Evolutionary conservation across 2,113 vertebrate genomes (phyloP).

Genomic region (Petrocephalus zakoni): DNA sequence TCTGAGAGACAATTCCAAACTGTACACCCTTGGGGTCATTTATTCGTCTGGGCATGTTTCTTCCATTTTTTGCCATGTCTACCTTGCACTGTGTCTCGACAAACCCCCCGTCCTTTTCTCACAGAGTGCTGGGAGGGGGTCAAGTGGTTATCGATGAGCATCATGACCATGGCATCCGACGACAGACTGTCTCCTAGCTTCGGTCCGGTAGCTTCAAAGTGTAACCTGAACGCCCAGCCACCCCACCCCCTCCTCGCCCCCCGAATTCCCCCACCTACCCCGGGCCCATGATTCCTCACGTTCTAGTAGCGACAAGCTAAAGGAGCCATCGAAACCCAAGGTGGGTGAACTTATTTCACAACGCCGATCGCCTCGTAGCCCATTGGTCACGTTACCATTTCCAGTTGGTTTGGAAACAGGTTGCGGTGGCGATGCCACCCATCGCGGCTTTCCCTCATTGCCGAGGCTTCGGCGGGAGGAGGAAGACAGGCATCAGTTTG

Average conservation of each 20-base stretch:
- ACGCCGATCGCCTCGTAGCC: not conserved
- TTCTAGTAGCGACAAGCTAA: not conserved
- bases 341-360: not conserved
- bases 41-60: not conserved
- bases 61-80: not conserved
- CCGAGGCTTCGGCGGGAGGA: constrained; percentile 12
- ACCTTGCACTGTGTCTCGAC: not conserved
- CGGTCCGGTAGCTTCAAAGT: not conserved
- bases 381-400: not conserved
- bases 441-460: not conserved
- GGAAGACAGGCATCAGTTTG: constrained; percentile 42
- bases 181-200: constrained; percentile 3
- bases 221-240: not conserved
- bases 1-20: not conserved
- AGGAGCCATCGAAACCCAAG: not conserved
- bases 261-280: not conserved
- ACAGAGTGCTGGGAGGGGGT: not conserved
- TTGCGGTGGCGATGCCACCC: not conserved
- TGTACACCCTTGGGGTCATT: not conserved
- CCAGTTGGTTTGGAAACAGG: constrained; percentile 4
- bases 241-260: not conserved
- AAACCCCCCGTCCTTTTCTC: not conserved
- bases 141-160: not conserved
- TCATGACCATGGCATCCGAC: not conserved
- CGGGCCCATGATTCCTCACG: not conserved